Evolutionary conservation across 2,797 vertebrate genomes (phyloP), one percentile per base, ranked within the genome.

Genomic region (Schizopygopsis pylzovi): DNA sequence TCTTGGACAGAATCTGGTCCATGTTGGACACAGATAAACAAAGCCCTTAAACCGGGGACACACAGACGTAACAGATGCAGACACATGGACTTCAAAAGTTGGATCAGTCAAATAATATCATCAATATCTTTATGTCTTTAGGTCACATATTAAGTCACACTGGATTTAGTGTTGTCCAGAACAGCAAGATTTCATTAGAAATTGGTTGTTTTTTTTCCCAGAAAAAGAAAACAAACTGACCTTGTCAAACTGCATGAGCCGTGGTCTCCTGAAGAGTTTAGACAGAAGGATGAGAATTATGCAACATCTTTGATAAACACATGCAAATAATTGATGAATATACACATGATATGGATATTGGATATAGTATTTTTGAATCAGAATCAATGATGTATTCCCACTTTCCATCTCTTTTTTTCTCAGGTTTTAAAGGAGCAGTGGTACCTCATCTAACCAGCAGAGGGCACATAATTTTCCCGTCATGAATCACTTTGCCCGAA

Each of bases 1-100:
- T 88, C 91, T 92, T 90, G 81, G 85, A 81, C 82, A 77, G 79
- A 86, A 80, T 92, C 90, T 94, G 92, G 89, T 91, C 85, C 89
- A 90, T 84, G 91, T 92, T 92, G 89, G 89, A 91, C 89, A 76
- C 78, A 90, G 88, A 91, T 88, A 76, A 90, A 83, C 75, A 47
- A 61, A 82, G 81, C 77, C 28, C 56, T 56, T 49, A 33, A 63
- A 75, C 47, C 85, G 28, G 33, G 67, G 67, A 83, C 83, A 84
- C 12, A 18, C 56, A 79, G 87, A 85, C 72, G 68, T 82, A 86
- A 86, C 86, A 82, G 87, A 90, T 82, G 81, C 77, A 68, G 41
- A 71, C 41, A 54, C 20, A 49, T 54, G 83, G 71, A 87, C 85
- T 85, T 88, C 81, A 84, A 84, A 78, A 79, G 78, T 75, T 28